Evolutionary conservation across 2,113 vertebrate species (phyloP).

Genomic region (Beaufortia kweichowensis): DNA sequence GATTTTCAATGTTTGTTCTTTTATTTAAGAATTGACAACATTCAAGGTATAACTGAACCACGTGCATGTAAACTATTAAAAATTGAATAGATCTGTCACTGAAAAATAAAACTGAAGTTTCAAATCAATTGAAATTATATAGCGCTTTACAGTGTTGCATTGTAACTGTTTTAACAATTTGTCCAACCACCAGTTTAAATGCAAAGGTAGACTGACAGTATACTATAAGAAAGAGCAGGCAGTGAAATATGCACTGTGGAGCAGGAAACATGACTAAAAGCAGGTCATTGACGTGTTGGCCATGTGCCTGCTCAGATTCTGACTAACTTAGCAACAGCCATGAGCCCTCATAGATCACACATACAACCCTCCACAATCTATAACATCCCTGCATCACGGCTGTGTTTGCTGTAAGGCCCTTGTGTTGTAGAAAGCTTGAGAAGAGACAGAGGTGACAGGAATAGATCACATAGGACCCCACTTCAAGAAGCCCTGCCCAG

Average conservation of each 20-base stretch:
- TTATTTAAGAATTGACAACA: no score
- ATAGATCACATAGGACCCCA: not conserved
- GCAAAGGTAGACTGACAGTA: no score
- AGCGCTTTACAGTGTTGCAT: no score
- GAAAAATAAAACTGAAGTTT: no score
- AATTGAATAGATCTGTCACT: no score
- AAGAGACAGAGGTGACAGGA: not conserved
- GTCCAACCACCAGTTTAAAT: no score
- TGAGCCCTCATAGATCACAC: not conserved
- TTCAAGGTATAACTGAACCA: no score
- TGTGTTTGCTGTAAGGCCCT: not conserved
- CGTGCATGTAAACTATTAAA: no score
- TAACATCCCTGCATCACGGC: not conserved
- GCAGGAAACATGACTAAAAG: not conserved
- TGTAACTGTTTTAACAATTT: no score
- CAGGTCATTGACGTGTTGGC: not conserved
- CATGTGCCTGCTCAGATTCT: not conserved
- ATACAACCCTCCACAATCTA: conserved; percentile 1
- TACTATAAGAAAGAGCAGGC: not conserved
- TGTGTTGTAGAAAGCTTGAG: not conserved
- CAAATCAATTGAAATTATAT: no score
- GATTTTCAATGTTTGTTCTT: no score
- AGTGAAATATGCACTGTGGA: not conserved
- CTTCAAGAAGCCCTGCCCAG: not conserved
- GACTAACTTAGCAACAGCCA: conserved; percentile 49